Conservation (phyloP, 2,888 invertebrate genomes). For the Linnaemya tessellans region DNA sequence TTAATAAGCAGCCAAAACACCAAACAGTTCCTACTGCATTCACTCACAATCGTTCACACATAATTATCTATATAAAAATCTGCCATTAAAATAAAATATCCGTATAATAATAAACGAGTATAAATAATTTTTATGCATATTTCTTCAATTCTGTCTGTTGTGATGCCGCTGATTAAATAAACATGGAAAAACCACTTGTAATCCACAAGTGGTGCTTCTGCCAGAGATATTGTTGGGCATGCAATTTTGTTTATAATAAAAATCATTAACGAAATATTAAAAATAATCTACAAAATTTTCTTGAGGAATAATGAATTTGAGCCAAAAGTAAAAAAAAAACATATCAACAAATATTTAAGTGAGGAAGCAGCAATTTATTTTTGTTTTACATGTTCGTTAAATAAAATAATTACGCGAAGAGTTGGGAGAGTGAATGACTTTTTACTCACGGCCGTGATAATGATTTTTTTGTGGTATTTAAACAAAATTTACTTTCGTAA, state of each 20-base stretch:
- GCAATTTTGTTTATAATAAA: slow-evolving; percentile 31
- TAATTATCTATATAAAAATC: not conserved
- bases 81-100: slow-evolving; percentile 3
- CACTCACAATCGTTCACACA: not conserved
- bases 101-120: not conserved
- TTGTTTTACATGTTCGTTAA: not conserved
- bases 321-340: not conserved
- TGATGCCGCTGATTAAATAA: slow-evolving; percentile 44
- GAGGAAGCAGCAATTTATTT: not conserved
- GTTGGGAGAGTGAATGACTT: too few relatives aligned
- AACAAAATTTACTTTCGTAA: too few relatives aligned
- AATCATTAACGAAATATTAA: slow-evolving; percentile 33
- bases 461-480: too few relatives aligned
- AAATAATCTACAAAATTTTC: slow-evolving; percentile 1
- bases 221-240: slow-evolving; percentile 4
- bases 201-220: slow-evolving; percentile 43
- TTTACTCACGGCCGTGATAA: too few relatives aligned
- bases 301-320: not conserved
- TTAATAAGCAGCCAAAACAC: not conserved
- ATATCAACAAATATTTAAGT: not conserved
- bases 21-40: not conserved
- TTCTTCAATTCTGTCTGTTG: slow-evolving; percentile 28
- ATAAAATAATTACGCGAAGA: too few relatives aligned
- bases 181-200: slow-evolving; percentile 45
- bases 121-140: not conserved